A percentile compares a stretch with the other conserved stretches of the same genome.
Conservation (phyloP, 2,797 vertebrate species). For the Halcyon smyrnensis region DNA sequence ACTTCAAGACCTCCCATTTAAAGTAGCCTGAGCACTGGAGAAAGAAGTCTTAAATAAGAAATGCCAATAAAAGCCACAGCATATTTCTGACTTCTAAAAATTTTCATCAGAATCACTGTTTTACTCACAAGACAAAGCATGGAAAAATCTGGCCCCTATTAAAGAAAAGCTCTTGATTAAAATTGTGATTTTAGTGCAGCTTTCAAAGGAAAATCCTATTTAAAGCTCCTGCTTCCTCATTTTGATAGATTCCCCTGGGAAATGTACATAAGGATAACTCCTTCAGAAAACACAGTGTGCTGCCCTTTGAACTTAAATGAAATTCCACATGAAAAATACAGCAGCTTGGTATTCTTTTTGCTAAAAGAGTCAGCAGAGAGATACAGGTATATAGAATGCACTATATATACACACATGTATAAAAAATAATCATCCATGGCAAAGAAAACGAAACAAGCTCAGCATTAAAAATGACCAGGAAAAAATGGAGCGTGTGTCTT, state of each 20-base stretch:
- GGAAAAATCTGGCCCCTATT: background rate
- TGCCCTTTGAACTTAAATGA: slow-evolving; percentile 7
- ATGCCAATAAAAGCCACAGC: background rate
- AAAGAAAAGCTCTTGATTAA: background rate
- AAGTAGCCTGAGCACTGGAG: background rate
- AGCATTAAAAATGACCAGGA: background rate
- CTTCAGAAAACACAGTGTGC: background rate
- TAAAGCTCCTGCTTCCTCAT: slow-evolving; percentile 17
- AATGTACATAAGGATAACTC: background rate
- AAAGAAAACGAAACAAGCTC: background rate
- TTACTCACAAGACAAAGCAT: background rate
- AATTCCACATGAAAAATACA: background rate
- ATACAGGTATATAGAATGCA: background rate
- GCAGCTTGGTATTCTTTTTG: background rate
- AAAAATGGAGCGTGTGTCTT: background rate
- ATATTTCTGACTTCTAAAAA: background rate
- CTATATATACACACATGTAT: too few relatives aligned
- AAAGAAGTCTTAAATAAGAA: background rate
- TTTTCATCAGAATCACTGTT: background rate
- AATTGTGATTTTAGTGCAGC: background rate
- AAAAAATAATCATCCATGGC: background rate
- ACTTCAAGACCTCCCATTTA: slow-evolving; percentile 6
- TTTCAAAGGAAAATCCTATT: slow-evolving; percentile 9
- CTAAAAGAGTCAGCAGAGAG: background rate
- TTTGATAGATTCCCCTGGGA: slow-evolving; percentile 14